Conservation (phyloP, 1,140 invertebrate genomes). For the Lysiphlebus fabarum region DNA sequence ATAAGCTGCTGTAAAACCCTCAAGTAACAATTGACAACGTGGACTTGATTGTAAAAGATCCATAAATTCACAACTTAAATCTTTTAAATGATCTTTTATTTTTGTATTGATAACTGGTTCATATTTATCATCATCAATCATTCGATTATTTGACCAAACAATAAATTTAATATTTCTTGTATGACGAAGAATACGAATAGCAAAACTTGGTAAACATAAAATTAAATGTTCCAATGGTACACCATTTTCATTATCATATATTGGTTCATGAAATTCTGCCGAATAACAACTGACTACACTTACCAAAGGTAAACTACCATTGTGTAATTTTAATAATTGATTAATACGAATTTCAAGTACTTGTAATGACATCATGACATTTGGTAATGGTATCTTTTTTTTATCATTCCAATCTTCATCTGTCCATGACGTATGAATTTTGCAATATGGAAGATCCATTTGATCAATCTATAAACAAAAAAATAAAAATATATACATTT, state of each 20-base stretch:
- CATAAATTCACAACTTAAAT: conserved; percentile 76
- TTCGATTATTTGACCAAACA: conserved; percentile 45
- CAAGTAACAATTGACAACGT: conserved; percentile 72
- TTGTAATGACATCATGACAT: conserved; percentile 68
- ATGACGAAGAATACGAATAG: conserved; percentile 62
- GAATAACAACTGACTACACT: conserved; percentile 78
- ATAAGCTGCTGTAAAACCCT: conserved; percentile 88
- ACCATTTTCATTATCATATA: conserved; percentile 62
- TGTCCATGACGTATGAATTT: conserved; percentile 58
- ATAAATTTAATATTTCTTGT: conserved; percentile 56
- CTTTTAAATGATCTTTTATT: conserved; percentile 60
- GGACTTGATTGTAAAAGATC: conserved; percentile 78
- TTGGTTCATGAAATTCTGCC: conserved; percentile 62
- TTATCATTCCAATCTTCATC: conserved; percentile 74
- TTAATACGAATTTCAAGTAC: conserved; percentile 64
- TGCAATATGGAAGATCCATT: conserved; percentile 63
- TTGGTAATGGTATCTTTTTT: conserved; percentile 68
- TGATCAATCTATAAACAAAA: conserved; percentile 55
- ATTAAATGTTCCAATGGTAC: conserved; percentile 84
- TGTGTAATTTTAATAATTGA: conserved; percentile 66
- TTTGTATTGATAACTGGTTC: conserved; percentile 57
- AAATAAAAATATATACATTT: too few species aligned
- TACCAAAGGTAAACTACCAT: conserved; percentile 67
- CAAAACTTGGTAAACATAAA: conserved; percentile 75
- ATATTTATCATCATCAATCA: conserved; percentile 44